These are phyloP conservation scores for Catagonus wagneri DNA, from an alignment of 2,113 vertebrate genomes.

Conservation along the genomic window DNA sequence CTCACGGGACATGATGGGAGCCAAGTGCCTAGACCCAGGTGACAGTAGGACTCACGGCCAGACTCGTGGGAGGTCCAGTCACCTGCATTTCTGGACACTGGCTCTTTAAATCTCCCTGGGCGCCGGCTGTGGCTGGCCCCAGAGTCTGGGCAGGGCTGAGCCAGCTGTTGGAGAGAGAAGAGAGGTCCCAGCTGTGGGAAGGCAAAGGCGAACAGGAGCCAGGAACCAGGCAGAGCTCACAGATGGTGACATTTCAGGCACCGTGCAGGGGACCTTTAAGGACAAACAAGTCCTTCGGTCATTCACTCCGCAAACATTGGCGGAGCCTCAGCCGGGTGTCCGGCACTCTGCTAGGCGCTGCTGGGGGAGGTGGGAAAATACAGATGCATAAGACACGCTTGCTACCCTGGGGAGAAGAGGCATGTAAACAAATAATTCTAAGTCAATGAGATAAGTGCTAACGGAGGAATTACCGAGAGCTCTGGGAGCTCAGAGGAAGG, in stretches of 20 bases:
- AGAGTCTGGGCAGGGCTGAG: conserved; percentile 48
- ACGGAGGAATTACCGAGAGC: not conserved
- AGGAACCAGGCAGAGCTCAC: conserved; percentile 1
- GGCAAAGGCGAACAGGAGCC: not conserved
- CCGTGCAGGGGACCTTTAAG: not conserved
- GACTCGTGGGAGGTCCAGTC: not conserved
- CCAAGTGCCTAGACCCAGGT: not conserved
- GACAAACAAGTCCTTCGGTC: not conserved
- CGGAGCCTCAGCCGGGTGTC: not conserved
- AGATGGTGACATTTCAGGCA: not conserved
- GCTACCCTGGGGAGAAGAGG: not conserved
- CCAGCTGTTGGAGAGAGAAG: conserved; percentile 62
- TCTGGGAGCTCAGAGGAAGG: conserved; percentile 59
- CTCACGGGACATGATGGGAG: not conserved
- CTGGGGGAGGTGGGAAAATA: not conserved
- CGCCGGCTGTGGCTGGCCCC: not conserved
- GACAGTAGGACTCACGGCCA: not conserved
- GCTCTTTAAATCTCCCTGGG: conserved; percentile 63
- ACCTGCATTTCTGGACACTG: conserved; percentile 1
- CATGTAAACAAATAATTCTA: conserved; percentile 61
- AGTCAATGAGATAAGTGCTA: conserved; percentile 68
- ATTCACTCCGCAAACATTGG: not conserved
- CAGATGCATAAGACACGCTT: not conserved
- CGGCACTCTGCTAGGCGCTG: not conserved
- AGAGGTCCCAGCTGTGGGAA: conserved; percentile 72